Conservation (phyloP, 2,888 invertebrate species). For the Bombylius discolor region DNA sequence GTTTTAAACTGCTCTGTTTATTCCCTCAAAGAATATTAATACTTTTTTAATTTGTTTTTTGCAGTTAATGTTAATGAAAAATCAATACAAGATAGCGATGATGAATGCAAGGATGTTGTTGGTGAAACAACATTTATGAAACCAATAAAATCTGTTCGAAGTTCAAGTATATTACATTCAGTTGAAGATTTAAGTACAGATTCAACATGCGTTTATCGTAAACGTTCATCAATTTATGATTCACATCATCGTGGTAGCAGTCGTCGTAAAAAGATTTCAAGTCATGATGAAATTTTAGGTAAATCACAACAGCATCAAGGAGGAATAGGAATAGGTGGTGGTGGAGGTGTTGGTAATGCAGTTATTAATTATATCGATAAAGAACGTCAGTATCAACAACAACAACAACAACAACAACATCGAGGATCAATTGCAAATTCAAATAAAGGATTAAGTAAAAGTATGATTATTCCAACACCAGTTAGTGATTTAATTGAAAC, state of each 20-base stretch:
- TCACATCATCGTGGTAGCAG: constrained; percentile 35
- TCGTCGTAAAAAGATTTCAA: constrained; percentile 29
- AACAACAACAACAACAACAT: constrained; percentile 8
- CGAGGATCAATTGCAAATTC: constrained; percentile 17
- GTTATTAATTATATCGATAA: constrained; percentile 13
- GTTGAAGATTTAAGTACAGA: constrained; percentile 63
- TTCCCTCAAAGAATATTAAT: neutral
- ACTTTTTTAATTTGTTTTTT: constrained; percentile 14
- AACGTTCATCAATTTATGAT: constrained; percentile 28
- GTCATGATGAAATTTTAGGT: constrained; percentile 33
- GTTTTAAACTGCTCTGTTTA: neutral
- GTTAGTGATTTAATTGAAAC: constrained; percentile 30
- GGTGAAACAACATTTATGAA: constrained; percentile 42
- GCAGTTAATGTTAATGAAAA: constrained; percentile 19
- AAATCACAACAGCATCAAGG: constrained; percentile 25
- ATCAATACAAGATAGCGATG: constrained; percentile 31
- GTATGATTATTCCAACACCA: constrained; percentile 38
- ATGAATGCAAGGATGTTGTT: constrained; percentile 44
- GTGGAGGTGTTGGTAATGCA: neutral
- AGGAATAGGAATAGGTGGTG: too few species aligned
- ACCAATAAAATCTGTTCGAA: constrained; percentile 50
- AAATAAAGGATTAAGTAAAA: constrained; percentile 35
- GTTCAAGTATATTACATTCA: constrained; percentile 58
- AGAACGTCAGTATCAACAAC: constrained; percentile 30
- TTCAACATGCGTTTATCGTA: constrained; percentile 60